These are phyloP conservation scores for Microplitis manilae DNA, from an alignment of 2,888 invertebrate genomes.

Conservation along the genomic window DNA sequence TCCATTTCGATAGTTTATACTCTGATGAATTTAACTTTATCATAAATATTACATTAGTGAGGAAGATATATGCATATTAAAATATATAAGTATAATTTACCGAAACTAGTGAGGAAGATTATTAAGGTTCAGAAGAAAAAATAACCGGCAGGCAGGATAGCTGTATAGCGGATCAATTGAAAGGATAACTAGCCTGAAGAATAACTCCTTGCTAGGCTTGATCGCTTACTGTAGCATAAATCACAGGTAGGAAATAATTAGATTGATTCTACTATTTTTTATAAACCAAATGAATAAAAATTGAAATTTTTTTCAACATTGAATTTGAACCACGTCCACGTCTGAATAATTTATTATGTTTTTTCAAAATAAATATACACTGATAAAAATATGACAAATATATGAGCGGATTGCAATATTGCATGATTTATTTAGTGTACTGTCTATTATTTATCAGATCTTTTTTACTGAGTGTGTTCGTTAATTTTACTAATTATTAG, in stretches of 20 bases:
- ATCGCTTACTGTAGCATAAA: constrained; percentile 60
- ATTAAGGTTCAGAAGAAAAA: constrained; percentile 53
- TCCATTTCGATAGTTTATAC: no score
- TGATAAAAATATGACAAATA: not conserved
- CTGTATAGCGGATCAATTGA: constrained; percentile 54
- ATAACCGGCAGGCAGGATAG: constrained; percentile 62
- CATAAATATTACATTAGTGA: not conserved
- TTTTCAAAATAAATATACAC: constrained; percentile 1
- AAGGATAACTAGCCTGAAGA: constrained; percentile 59
- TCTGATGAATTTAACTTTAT: no score
- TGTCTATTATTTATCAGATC: not conserved
- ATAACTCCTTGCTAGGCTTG: constrained; percentile 62
- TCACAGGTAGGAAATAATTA: constrained; percentile 40
- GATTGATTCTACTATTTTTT: constrained; percentile 39
- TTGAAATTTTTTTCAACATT: not conserved
- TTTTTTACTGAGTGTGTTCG: not conserved
- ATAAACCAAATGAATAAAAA: constrained; percentile 25
- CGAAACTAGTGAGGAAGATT: constrained; percentile 52
- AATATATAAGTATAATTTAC: not conserved
- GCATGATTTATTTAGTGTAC: constrained; percentile 37
- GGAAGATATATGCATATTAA: not conserved
- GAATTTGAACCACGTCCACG: no score
- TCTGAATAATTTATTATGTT: constrained; percentile 5
- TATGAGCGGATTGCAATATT: not conserved
- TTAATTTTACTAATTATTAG: not conserved